Evolutionary conservation across 2,113 vertebrate genomes (phyloP).

Genomic region (Alectura lathami): DNA sequence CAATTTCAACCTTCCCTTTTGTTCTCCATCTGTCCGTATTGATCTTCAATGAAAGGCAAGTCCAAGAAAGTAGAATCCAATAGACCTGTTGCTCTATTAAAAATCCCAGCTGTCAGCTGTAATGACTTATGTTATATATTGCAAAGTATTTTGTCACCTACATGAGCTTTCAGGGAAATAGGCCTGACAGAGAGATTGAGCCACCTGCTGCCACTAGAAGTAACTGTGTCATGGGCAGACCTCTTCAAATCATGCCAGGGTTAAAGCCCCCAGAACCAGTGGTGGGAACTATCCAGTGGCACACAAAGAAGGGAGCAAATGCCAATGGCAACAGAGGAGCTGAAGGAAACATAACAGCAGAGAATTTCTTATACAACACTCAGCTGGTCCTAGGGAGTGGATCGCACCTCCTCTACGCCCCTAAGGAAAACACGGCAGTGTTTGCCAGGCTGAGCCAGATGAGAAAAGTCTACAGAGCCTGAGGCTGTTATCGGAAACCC

Average conservation of each 20-base stretch:
- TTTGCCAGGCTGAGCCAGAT: not conserved
- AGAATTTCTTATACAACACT: not conserved
- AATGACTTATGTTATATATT: not conserved
- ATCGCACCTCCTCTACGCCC: not conserved
- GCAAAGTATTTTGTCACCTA: not conserved
- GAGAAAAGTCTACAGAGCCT: not conserved
- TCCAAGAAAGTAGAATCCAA: not conserved
- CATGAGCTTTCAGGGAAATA: not conserved
- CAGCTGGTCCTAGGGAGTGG: not conserved
- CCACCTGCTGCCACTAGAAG: not conserved
- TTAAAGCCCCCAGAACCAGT: not conserved
- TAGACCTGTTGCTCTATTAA: constrained; percentile 6
- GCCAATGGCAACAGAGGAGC: not conserved
- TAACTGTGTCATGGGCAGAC: accelerated
- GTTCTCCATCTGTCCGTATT: not conserved
- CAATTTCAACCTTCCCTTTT: not conserved
- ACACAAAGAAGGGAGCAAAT: not conserved
- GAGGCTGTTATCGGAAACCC: not conserved
- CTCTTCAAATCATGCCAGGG: not conserved
- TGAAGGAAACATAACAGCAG: not conserved
- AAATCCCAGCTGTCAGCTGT: not conserved
- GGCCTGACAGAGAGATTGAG: not conserved
- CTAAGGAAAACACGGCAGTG: not conserved
- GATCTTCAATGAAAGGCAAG: not conserved
- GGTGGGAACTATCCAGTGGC: not conserved